Base-by-base conservation (phyloP, 2,797 vertebrate genomes). In the Poeciliopsis turneri region DNA sequence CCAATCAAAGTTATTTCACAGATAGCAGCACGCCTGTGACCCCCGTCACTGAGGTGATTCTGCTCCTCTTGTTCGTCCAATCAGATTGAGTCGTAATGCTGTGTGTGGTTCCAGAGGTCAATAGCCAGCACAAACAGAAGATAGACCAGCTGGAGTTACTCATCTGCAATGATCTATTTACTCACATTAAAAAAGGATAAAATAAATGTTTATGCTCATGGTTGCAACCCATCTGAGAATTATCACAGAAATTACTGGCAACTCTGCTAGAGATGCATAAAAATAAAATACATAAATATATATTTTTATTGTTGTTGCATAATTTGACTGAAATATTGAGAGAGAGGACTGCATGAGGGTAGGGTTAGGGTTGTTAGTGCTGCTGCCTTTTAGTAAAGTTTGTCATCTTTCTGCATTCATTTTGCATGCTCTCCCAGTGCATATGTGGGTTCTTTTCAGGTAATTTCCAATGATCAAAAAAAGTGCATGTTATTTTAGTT, bases 31-130 rank as follows among this genome's bases (percentile, higher is more conserved):
- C 5, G 23, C 15, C 74, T 53, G 25, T 76, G 28, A 77, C 55
- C 39, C 57, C 78, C 69, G 79, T 81, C n/a, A 66, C 57, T 5
- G 2, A 57, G 75, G 64, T 73, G n/a, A 78, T 61, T 88, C 18
- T 4, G 5, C 25, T 74, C 75, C 70, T 30, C 23, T 47, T 75
- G 72, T 72, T 49, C 46, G 18, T 74, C 51, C 75, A 72, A 53
- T 88, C 59, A 25, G n/a, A 72, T 64, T 72, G 25, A 28, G 41
- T 45, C 11, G 3, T 25, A 69, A 0, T 25, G 55, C 15, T 51
- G 72, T 59, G n/a, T 47, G 77, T 81, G 74, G 72, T 45, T 84
- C 74, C 80, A 83, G 82, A 89, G 90, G 83, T 92, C 88, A 90
- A 82, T 75, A 77, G 66, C 45, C 80, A 53, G 49, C 57, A 79